Evolutionary conservation across 2,888 invertebrate genomes (phyloP).

Genomic region (Drosophila merina): DNA sequence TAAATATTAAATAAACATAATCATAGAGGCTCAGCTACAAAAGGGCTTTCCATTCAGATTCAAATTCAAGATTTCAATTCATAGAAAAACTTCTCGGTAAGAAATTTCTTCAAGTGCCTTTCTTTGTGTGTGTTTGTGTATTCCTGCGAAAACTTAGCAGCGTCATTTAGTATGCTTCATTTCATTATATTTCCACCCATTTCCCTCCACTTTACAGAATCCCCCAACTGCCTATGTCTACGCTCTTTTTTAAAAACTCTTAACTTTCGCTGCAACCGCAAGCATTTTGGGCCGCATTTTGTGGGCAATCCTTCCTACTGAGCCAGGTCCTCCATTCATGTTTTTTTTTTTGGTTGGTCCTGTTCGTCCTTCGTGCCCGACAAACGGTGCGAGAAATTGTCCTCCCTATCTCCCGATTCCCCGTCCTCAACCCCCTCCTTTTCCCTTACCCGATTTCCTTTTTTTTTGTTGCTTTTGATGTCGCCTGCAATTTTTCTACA

Average conservation of each 20-base stretch:
- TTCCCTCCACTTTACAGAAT: not conserved
- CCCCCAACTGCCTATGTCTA: constrained; percentile 52
- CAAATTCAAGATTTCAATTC: too few relatives aligned
- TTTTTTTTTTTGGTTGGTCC: constrained; percentile 11
- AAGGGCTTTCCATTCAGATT: too few relatives aligned
- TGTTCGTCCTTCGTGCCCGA: constrained; percentile 33
- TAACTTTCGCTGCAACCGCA: constrained; percentile 79
- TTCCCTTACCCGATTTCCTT: constrained; percentile 23
- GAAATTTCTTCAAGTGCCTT: not conserved
- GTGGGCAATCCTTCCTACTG: constrained; percentile 73
- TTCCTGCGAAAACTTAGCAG: constrained; percentile 71
- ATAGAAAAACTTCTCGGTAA: too few relatives aligned
- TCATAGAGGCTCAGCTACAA: too few relatives aligned
- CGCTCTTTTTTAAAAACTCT: constrained; percentile 56
- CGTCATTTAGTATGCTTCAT: constrained; percentile 78
- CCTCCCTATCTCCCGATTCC: constrained; percentile 53
- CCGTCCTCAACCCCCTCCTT: constrained; percentile 17
- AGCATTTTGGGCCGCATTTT: constrained; percentile 74
- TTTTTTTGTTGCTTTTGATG: constrained; percentile 68
- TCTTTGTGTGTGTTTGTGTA: constrained; percentile 31
- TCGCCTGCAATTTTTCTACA: constrained; percentile 69
- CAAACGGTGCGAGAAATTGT: constrained; percentile 78
- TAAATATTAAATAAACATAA: not conserved
- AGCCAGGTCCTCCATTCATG: constrained; percentile 12
- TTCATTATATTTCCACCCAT: constrained; percentile 63